Evolutionary conservation across 2,113 vertebrate genomes (phyloP), one percentile per base, ranked within the genome.

Genomic region (Pygoscelis antarcticus): DNA sequence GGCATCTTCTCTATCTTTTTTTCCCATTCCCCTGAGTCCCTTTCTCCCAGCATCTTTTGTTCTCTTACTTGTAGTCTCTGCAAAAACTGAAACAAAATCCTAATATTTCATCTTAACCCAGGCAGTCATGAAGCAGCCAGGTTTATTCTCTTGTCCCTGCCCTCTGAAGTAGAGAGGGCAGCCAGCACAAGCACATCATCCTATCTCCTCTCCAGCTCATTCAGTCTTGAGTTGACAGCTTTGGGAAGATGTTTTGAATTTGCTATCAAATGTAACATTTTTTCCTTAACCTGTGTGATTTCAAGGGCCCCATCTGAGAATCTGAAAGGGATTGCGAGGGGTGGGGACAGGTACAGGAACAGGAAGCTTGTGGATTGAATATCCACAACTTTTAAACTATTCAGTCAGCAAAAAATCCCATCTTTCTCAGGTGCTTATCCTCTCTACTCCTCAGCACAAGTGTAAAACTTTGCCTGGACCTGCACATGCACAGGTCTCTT

Each of bases 111-210:
- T 49, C n/a, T 61, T 92, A 80, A 88, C n/a, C 25, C 42, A 81
- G 49, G 32, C 40, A 57, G 54, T 66, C 58, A 62, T 21, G 11
- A 26, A 89, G 61, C 8, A 77, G 25, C 5, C 29, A 51, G 16
- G 26, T 52, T 86, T 86, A 32, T 36, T 55, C 8, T 68, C 27
- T 30, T 32, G 40, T 68, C 36, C 16, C 26, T 55, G 44, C 60
- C 12, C 16, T 29, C 5, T 2, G 38, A 74, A 93, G n/a, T 0
- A 34, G 13, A 78, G 42, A 58, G 9, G 34, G 36, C 26, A 87
- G 18, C 32, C 13, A 38, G 7, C 13, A 51, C 2, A 44, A 6
- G 23, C 30, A 47, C 0, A 2, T 18, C 54, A 80, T 19, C 16
- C 7, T 25, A 0, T 44, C n/a, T 87, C 47, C 49, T 75, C 55